Evolutionary conservation across 2,797 vertebrate genomes (phyloP).

Genomic region (Diplodus sargus): DNA sequence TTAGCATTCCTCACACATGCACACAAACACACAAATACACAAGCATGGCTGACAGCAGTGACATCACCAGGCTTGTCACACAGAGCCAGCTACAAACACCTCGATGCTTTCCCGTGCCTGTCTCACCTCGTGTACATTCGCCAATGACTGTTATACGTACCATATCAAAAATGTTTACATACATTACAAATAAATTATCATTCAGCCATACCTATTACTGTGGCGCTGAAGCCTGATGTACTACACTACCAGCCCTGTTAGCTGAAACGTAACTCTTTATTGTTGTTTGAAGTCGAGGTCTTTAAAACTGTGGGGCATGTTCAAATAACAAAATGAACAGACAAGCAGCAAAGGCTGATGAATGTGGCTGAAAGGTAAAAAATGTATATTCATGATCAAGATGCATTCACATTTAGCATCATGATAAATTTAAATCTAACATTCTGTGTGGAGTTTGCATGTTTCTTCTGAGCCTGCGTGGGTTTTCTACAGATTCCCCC

Average conservation of each 20-base stretch:
- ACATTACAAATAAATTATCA: no score
- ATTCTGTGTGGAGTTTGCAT: neutral
- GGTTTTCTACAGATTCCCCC: no score
- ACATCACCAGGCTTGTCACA: slow-evolving; percentile 71
- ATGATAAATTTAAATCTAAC: neutral
- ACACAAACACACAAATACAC: slow-evolving; percentile 44
- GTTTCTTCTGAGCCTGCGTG: no score
- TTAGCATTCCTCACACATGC: slow-evolving; percentile 78
- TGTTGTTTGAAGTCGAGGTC: neutral
- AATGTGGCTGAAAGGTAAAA: no score
- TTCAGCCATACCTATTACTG: neutral
- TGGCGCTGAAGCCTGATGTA: neutral
- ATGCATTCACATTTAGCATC: neutral
- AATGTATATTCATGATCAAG: no score
- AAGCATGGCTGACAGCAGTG: slow-evolving; percentile 55
- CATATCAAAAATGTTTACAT: slow-evolving; percentile 1
- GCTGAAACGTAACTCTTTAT: neutral
- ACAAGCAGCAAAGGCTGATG: neutral
- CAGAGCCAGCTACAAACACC: slow-evolving; percentile 39
- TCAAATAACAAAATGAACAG: neutral
- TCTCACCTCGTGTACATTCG: slow-evolving; percentile 17
- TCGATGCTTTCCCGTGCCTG: slow-evolving; percentile 20
- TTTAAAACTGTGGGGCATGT: neutral
- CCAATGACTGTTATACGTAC: neutral
- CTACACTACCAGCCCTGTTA: neutral